Base-by-base conservation (phyloP, 2,888 invertebrate species). In the Acanthosoma haemorrhoidale region DNA sequence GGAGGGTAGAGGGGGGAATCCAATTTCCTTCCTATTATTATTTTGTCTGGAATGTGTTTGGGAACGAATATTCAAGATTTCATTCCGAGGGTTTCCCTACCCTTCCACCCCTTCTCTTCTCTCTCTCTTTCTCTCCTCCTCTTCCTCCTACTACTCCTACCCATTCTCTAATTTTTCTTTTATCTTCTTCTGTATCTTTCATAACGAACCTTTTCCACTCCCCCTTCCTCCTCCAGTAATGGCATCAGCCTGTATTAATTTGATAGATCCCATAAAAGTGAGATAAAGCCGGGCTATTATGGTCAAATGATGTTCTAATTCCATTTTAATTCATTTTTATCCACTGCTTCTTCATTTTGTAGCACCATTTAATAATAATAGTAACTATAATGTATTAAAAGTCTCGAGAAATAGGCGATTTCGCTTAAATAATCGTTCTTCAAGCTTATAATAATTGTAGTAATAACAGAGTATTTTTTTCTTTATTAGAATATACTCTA, bases 1-100 rank as follows among this genome's bases (percentile, higher is more conserved):
- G 51, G 25, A 2, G 25, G 25, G 13, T 51, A n/a, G 57, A 31
- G 58, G 61, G 61, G 60, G 15, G 61, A 51, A 73, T 72, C 71
- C 73, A 73, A 72, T 73, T 71, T 73, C 71, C 73, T 70, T 70
- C 68, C 70, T 71, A 73, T 71, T 73, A 73, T 73, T 73, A 71
- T 71, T 72, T 72, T 69, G 51, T 69, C 69, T 69, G 60, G 68
- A 58, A 59, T 59, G 59, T 59, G 59, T 68, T 68, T 68, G 43
- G 68, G 59, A 68, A 58, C 59, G 68, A 68, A 68, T 68, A 68
- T 68, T 68, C 67, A 59, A 41, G 59, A 68, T 68, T 68, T 68
- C 68, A 68, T 68, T 68, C 38, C 68, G 34, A 41, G 29, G 51
- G 51, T 39, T 64, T 41, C 39, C 38, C 61, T 32, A 6, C 36